These are phyloP conservation scores for Holocentrus rufus DNA, from an alignment of 2,797 vertebrate species.

Conservation along the genomic window DNA sequence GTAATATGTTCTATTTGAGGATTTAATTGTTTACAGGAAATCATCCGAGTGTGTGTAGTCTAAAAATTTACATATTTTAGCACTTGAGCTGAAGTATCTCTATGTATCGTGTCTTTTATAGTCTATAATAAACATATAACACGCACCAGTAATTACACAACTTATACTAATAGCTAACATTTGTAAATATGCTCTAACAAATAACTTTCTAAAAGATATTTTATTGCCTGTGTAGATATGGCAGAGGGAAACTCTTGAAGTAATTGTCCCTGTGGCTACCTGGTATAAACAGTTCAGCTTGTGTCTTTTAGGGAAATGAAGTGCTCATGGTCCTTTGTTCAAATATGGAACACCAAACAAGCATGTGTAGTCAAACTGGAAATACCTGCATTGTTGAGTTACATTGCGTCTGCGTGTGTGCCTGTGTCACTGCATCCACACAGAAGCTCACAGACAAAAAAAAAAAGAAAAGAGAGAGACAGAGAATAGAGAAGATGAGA, in stretches of 20 bases:
- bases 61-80: no score
- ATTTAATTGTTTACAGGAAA: background rate
- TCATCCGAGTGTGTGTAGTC: background rate
- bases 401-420: conserved; percentile 16
- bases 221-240: background rate
- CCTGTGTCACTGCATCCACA: conserved; percentile 16
- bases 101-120: no score
- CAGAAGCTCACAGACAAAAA: background rate
- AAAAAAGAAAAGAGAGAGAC: no score
- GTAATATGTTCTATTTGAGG: background rate
- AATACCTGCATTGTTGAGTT: conserved; percentile 75
- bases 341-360: conserved; percentile 58
- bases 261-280: background rate
- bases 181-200: background rate
- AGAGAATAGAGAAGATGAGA: conserved; percentile 25
- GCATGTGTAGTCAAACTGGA: conserved; percentile 78
- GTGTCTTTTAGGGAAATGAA: conserved; percentile 31
- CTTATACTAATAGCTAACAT: background rate
- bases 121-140: background rate
- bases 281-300: background rate
- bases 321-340: conserved; percentile 45
- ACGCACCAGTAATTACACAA: background rate
- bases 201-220: background rate
- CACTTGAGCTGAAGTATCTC: no score
- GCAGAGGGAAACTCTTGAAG: background rate